Percentiles rank a stretch among this genome's conserved stretches.
phyloP scores from a whole-genome alignment of 2,797 vertebrate genomes.

The Spheniscus humboldti region DNA sequence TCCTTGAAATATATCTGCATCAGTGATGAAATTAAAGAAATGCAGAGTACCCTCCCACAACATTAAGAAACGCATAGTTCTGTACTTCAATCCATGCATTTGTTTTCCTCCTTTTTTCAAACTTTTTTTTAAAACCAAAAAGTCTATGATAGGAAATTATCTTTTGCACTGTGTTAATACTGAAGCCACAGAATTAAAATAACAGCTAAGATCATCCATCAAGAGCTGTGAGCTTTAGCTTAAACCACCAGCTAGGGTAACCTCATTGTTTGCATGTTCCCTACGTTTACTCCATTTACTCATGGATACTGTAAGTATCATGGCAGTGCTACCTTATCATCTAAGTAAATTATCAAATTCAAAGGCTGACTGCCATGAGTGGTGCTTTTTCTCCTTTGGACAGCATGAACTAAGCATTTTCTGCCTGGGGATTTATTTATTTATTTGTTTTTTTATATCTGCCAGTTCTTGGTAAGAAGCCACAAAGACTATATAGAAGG shows the following conservation, averaged over 20 bases:
- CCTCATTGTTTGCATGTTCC: background rate
- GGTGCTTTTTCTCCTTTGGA: background rate
- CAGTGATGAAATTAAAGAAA: background rate
- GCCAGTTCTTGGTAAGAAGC: background rate
- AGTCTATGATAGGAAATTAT: background rate
- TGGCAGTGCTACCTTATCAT: background rate
- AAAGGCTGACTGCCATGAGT: background rate
- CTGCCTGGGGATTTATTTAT: background rate
- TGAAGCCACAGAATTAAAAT: background rate
- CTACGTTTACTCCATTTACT: background rate
- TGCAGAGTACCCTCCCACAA: background rate
- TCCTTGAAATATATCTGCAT: background rate
- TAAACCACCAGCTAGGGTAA: background rate
- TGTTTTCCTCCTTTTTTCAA: background rate
- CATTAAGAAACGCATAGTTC: background rate
- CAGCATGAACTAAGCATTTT: background rate
- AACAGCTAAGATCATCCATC: background rate
- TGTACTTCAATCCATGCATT: background rate
- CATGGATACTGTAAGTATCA: background rate
- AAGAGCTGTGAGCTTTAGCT: background rate
- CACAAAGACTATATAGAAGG: background rate
- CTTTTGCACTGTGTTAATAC: background rate
- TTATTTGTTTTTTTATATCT: background rate
- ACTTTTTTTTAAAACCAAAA: background rate
- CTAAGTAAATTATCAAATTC: background rate